A percentile compares a stretch with the other conserved stretches of the same genome.
phyloP scores from a whole-genome alignment of 2,888 invertebrate genomes.

The Nomada ferruginata region DNA sequence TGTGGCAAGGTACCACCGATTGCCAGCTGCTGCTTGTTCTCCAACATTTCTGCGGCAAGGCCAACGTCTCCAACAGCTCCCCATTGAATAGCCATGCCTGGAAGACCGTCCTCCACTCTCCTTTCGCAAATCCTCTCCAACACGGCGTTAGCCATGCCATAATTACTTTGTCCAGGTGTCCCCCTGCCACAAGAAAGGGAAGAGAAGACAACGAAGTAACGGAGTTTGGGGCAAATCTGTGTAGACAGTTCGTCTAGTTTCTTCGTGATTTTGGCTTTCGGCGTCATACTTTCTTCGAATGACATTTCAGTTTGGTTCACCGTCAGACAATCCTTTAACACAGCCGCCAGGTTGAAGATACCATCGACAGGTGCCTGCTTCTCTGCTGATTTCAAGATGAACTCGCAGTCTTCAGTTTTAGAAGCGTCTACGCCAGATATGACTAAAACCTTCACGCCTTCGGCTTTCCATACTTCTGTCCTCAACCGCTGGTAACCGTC shows the following conservation, averaged over 20 bases:
- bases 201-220: slow-evolving; percentile 88
- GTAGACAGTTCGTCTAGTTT: slow-evolving; percentile 86
- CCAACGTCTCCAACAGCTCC: slow-evolving; percentile 90
- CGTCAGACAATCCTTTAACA: slow-evolving; percentile 85
- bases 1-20: slow-evolving; percentile 94
- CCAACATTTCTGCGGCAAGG: slow-evolving; percentile 91
- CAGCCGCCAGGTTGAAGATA: slow-evolving; percentile 88
- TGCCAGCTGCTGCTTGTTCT: slow-evolving; percentile 88
- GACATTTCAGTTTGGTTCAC: slow-evolving; percentile 85
- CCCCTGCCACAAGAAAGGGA: slow-evolving; percentile 88
- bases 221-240: slow-evolving; percentile 83
- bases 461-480: slow-evolving; percentile 88
- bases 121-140: slow-evolving; percentile 89
- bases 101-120: slow-evolving; percentile 83
- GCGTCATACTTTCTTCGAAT: slow-evolving; percentile 85
- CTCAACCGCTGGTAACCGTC: slow-evolving; percentile 93
- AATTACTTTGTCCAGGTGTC: slow-evolving; percentile 88
- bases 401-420: slow-evolving; percentile 88
- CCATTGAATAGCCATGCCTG: slow-evolving; percentile 87
- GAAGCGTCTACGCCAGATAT: slow-evolving; percentile 89
- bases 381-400: slow-evolving; percentile 87
- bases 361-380: slow-evolving; percentile 86
- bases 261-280: slow-evolving; percentile 87
- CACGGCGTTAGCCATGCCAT: slow-evolving; percentile 87
- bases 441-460: slow-evolving; percentile 89